phyloP scores from a whole-genome alignment of 2,888 invertebrate genomes.

The Ditula angustiorana region DNA sequence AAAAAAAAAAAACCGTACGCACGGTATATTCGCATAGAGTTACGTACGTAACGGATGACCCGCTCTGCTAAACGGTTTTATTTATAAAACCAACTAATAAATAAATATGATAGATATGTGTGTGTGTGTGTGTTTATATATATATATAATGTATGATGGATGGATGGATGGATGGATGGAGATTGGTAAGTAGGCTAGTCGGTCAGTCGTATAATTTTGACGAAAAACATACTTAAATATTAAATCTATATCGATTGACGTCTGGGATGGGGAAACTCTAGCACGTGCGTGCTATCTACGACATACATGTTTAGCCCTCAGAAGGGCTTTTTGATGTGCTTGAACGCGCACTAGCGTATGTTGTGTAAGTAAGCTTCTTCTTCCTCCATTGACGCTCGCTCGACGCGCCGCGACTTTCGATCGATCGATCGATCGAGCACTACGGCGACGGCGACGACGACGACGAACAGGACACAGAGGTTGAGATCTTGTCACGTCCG shows the following conservation, averaged over 20 bases:
- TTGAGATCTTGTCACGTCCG: not conserved
- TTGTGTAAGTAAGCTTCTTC: not conserved
- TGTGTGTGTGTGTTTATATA: not conserved
- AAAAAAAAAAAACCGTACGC: too few relatives aligned
- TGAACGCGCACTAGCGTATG: conserved; percentile 20
- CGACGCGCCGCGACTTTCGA: not conserved
- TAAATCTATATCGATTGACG: too few relatives aligned
- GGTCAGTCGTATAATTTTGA: too few relatives aligned
- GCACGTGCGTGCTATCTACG: not conserved
- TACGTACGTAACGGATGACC: too few relatives aligned
- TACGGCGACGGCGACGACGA: not conserved
- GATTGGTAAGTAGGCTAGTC: not conserved
- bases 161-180: not conserved
- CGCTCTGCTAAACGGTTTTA: too few relatives aligned
- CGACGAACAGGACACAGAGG: not conserved
- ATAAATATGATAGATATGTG: not conserved
- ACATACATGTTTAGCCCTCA: conserved; percentile 21
- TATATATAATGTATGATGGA: not conserved
- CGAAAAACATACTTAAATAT: too few relatives aligned
- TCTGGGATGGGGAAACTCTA: conserved; percentile 4
- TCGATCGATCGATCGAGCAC: too few relatives aligned
- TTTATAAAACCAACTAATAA: too few relatives aligned
- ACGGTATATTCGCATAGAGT: too few relatives aligned
- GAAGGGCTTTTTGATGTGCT: conserved; percentile 31
- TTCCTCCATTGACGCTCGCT: not conserved